Conservation (phyloP, 2,888 invertebrate genomes). For the Phoronis australis region DNA sequence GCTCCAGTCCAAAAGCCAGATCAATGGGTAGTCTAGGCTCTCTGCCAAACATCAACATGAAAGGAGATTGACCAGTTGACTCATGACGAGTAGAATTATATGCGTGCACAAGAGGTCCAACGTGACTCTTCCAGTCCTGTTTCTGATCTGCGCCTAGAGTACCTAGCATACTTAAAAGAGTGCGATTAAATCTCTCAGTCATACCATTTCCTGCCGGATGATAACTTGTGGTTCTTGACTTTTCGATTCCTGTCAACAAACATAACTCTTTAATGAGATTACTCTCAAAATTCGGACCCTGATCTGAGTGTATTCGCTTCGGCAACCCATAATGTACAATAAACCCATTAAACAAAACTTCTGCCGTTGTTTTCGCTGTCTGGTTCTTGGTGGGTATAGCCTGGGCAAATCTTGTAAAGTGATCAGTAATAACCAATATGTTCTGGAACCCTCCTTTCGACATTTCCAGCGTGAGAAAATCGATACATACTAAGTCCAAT, state of each 20-base stretch:
- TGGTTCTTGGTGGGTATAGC: background rate
- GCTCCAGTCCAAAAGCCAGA: slow-evolving; percentile 1
- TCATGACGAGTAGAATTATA: slow-evolving; percentile 14
- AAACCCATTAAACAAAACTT: too few species aligned
- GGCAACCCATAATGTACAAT: too few species aligned
- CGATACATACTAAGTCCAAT: background rate
- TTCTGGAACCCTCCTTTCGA: too few species aligned
- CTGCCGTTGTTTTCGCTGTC: background rate
- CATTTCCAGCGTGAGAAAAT: too few species aligned
- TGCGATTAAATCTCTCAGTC: slow-evolving; percentile 13
- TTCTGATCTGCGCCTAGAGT: slow-evolving; percentile 11
- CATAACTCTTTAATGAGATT: too few species aligned
- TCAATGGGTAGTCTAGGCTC: slow-evolving; percentile 7
- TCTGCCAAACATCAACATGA: slow-evolving; percentile 14
- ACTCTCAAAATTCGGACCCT: too few species aligned
- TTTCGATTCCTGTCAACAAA: too few species aligned
- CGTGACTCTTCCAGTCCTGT: slow-evolving; percentile 8
- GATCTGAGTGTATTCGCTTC: too few species aligned
- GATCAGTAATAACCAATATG: background rate
- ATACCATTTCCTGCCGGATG: slow-evolving; percentile 18
- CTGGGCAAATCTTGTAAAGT: background rate
- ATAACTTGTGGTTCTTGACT: slow-evolving; percentile 15
- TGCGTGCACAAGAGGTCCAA: slow-evolving; percentile 8
- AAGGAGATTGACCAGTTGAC: too few species aligned
- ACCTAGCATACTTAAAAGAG: slow-evolving; percentile 12